Evolutionary conservation across 2,797 vertebrate species (phyloP).

Genomic region (Helicolenus hilgendorfi): DNA sequence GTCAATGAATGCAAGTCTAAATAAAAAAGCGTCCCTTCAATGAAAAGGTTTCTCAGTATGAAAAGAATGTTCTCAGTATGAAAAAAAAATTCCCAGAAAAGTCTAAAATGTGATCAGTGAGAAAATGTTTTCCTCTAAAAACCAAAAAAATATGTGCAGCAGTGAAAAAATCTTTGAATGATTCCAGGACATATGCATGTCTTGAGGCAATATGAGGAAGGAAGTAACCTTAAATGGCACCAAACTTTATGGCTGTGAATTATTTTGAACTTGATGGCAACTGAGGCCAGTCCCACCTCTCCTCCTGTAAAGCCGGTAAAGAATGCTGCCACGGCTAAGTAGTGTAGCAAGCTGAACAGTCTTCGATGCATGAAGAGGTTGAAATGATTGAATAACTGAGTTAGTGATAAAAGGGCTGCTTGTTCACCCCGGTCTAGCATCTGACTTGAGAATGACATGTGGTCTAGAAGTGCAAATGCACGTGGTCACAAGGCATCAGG

Average conservation of each 20-base stretch:
- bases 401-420: slow-evolving; percentile 80
- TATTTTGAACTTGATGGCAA: slow-evolving; percentile 17
- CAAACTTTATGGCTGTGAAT: neutral
- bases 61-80: too few relatives aligned
- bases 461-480: slow-evolving; percentile 64
- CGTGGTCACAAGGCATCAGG: slow-evolving; percentile 76
- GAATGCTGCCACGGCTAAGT: slow-evolving; percentile 43
- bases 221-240: neutral
- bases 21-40: neutral
- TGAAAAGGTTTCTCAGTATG: neutral
- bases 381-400: slow-evolving; percentile 77
- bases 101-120: neutral
- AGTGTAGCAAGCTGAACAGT: slow-evolving; percentile 31
- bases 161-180: neutral
- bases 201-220: neutral
- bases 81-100: neutral
- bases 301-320: slow-evolving; percentile 14
- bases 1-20: neutral
- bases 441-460: slow-evolving; percentile 85
- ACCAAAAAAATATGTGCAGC: neutral
- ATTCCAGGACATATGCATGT: neutral
- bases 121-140: neutral
- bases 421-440: slow-evolving; percentile 78
- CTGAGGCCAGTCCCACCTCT: slow-evolving; percentile 36
- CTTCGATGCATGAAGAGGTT: slow-evolving; percentile 58